A percentile compares a stretch with the other conserved stretches of the same genome.
Evolutionary conservation across 2,797 vertebrate species (phyloP).

Genomic region (Cryptoblepharus egeriae): DNA sequence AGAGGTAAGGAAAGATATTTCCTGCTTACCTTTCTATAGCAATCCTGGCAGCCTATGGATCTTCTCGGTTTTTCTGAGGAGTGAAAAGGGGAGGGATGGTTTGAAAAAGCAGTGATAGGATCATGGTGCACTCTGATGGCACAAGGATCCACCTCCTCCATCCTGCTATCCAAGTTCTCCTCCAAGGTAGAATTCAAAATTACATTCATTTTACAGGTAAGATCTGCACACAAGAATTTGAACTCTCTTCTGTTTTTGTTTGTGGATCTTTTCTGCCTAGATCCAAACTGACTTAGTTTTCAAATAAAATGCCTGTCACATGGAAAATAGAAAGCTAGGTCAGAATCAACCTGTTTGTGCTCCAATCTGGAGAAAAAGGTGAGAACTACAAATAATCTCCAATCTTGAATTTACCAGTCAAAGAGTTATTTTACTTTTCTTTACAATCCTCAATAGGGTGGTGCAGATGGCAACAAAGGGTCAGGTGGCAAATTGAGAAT

Average conservation of each 20-base stretch:
- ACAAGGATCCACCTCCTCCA: no score
- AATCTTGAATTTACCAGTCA: not conserved
- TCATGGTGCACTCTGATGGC: no score
- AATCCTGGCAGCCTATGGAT: no score
- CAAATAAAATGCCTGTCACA: not conserved
- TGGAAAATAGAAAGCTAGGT: no score
- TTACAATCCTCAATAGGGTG: not conserved
- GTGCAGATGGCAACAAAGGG: not conserved
- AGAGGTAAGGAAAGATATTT: no score
- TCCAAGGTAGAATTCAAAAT: not conserved
- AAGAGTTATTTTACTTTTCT: not conserved
- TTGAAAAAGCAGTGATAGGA: no score
- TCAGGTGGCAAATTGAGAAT: not conserved
- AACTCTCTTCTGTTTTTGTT: not conserved
- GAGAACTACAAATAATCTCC: not conserved
- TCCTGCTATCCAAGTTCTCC: no score
- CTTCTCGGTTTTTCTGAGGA: no score
- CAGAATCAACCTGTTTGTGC: not conserved
- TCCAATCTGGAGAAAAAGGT: not conserved
- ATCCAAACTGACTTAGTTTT: not conserved
- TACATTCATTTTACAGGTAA: not conserved
- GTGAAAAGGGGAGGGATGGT: no score
- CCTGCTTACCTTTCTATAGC: no score
- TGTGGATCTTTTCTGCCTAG: not conserved
- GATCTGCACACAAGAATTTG: not conserved